Conservation (phyloP, 2,797 vertebrate species). For the Tadarida brasiliensis region DNA sequence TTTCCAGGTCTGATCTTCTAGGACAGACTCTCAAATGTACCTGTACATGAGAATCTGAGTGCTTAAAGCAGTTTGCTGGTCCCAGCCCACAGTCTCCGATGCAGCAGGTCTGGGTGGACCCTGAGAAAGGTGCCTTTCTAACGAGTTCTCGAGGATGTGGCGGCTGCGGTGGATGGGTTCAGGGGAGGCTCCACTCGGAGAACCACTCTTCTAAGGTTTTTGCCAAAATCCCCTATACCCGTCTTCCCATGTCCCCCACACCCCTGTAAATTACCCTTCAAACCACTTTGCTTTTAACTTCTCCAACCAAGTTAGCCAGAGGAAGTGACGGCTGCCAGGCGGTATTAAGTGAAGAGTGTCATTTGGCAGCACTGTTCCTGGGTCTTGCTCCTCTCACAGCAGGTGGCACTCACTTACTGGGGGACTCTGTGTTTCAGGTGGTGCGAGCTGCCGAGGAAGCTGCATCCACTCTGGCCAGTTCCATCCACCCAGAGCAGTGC, state of each 20-base stretch:
- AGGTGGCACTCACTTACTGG: background rate
- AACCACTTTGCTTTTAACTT: background rate
- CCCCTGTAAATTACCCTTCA: background rate
- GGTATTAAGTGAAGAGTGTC: accelerated
- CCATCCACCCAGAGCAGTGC: slow-evolving; percentile 98
- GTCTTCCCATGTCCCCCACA: background rate
- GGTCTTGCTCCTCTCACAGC: background rate
- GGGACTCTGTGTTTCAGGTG: slow-evolving; percentile 88
- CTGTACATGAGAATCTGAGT: background rate
- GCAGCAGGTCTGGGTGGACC: too few relatives aligned
- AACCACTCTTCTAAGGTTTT: background rate
- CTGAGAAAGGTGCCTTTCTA: background rate
- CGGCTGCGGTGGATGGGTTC: background rate
- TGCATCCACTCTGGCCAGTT: slow-evolving; percentile 95
- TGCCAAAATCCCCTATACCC: background rate
- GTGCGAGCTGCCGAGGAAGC: slow-evolving; percentile 98
- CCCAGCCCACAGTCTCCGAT: background rate
- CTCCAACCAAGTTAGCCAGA: background rate
- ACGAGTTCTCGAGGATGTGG: background rate
- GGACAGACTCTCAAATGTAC: background rate
- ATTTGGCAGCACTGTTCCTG: background rate
- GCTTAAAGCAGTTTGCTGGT: background rate
- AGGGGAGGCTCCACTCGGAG: background rate
- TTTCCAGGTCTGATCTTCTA: background rate
- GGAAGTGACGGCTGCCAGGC: background rate